phyloP scores from a whole-genome alignment of 2,888 invertebrate genomes.

The Eristalis arbustorum region DNA sequence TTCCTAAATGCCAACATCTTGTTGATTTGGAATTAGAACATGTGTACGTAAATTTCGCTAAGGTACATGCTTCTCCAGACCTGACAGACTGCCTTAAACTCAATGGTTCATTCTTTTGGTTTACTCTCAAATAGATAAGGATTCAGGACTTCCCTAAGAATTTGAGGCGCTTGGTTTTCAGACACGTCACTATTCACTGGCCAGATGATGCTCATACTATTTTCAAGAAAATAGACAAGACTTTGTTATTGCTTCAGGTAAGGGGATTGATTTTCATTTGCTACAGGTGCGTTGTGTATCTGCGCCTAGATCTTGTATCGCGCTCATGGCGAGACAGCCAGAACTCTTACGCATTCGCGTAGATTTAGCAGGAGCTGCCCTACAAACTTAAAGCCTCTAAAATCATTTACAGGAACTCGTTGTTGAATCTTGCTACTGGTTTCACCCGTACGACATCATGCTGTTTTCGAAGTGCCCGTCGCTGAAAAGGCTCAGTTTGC shows the following conservation, averaged over 20 bases:
- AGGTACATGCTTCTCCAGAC: background rate
- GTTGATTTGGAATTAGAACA: constrained; percentile 76
- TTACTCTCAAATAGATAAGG: constrained; percentile 81
- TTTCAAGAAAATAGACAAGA: constrained; percentile 78
- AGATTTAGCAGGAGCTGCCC: too few relatives aligned
- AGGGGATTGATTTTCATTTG: background rate
- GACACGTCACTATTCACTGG: constrained; percentile 76
- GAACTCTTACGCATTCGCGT: too few relatives aligned
- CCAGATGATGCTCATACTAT: constrained; percentile 75
- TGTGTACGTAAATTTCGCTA: constrained; percentile 77
- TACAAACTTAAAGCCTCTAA: background rate
- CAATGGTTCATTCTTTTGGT: constrained; percentile 11
- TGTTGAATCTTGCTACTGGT: constrained; percentile 87
- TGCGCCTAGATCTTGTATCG: too few relatives aligned
- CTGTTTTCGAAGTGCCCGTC: constrained; percentile 86
- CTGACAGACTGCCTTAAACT: background rate
- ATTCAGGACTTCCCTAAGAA: constrained; percentile 85
- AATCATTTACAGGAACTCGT: constrained; percentile 81
- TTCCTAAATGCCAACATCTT: constrained; percentile 74
- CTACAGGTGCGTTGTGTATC: background rate
- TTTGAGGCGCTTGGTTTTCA: constrained; percentile 82
- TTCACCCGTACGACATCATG: constrained; percentile 87
- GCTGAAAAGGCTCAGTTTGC: constrained; percentile 84
- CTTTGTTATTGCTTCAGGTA: constrained; percentile 76
- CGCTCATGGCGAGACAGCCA: too few relatives aligned